Percentiles rank a stretch among this genome's conserved stretches.
These are phyloP conservation scores for Pseudonaja textilis DNA, from an alignment of 2,113 vertebrate species.

Conservation along the genomic window DNA sequence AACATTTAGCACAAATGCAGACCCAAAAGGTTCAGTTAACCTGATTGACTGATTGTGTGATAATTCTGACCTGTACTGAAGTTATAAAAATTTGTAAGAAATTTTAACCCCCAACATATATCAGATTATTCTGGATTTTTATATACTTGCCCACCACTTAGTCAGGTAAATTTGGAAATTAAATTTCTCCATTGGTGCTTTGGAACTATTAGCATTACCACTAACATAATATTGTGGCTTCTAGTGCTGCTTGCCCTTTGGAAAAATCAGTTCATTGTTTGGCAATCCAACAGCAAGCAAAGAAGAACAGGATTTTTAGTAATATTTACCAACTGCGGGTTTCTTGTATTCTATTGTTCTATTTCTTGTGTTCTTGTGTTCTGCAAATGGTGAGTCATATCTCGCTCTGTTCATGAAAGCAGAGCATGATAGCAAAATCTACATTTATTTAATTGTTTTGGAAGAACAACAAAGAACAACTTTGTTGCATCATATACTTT, in stretches of 20 bases:
- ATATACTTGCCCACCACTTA: too few relatives aligned
- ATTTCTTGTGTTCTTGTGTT: not conserved
- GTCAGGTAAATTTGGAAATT: not conserved
- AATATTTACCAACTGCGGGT: rapidly evolving
- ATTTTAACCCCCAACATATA: not conserved
- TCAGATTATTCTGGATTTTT: too few relatives aligned
- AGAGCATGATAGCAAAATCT: not conserved
- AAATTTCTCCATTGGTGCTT: too few relatives aligned
- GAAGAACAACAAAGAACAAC: not conserved
- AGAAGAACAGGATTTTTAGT: not conserved
- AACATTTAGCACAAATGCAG: not conserved
- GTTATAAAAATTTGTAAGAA: not conserved
- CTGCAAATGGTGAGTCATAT: rapidly evolving
- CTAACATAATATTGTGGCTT: not conserved
- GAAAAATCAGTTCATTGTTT: not conserved
- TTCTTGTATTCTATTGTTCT: too few relatives aligned
- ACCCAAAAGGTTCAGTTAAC: not conserved
- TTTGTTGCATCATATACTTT: not conserved
- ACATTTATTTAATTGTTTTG: not conserved
- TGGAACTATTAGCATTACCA: not conserved
- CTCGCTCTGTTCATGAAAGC: not conserved
- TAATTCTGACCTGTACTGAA: not conserved
- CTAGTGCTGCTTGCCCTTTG: slow-evolving; percentile 4
- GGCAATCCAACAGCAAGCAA: not conserved
- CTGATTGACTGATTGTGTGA: not conserved